phyloP scores from a whole-genome alignment of 1,140 invertebrate genomes.

The Palaemon carinicauda region DNA sequence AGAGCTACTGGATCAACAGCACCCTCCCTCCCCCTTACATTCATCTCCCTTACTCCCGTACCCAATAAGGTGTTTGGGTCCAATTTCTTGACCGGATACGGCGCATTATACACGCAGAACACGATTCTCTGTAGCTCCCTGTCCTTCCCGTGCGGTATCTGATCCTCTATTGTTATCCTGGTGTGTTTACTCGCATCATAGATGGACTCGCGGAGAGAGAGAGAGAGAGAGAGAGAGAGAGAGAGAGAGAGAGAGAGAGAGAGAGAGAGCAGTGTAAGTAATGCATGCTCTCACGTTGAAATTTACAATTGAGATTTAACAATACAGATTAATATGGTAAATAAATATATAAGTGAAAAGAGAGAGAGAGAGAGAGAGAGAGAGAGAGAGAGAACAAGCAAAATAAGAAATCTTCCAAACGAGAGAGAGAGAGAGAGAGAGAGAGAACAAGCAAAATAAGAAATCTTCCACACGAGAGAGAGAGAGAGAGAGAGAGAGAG shows the following conservation, averaged over 20 bases:
- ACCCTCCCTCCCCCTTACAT: not conserved
- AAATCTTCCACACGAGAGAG: not conserved
- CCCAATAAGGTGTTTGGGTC: not conserved
- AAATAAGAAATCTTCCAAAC: too few relatives aligned
- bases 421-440: not conserved
- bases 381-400: not conserved
- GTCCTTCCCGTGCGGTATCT: too few relatives aligned
- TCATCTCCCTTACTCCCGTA: not conserved
- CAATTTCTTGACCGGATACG: too few relatives aligned
- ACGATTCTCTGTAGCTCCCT: too few relatives aligned
- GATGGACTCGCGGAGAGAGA: not conserved
- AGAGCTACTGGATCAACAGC: not conserved
- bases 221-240: slow-evolving; percentile 26
- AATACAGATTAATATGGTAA: too few relatives aligned
- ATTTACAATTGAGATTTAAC: too few relatives aligned
- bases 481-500: slow-evolving; percentile 24
- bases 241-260: not conserved
- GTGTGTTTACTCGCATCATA: too few relatives aligned
- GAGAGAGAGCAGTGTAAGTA: not conserved
- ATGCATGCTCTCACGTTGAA: too few relatives aligned
- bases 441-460: not conserved
- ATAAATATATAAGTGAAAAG: not conserved
- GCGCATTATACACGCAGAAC: too few relatives aligned
- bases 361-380: not conserved
- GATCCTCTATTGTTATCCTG: too few relatives aligned